These are phyloP conservation scores for Jordanella pulchra DNA, from an alignment of 2,797 vertebrate species.

Conservation along the genomic window DNA sequence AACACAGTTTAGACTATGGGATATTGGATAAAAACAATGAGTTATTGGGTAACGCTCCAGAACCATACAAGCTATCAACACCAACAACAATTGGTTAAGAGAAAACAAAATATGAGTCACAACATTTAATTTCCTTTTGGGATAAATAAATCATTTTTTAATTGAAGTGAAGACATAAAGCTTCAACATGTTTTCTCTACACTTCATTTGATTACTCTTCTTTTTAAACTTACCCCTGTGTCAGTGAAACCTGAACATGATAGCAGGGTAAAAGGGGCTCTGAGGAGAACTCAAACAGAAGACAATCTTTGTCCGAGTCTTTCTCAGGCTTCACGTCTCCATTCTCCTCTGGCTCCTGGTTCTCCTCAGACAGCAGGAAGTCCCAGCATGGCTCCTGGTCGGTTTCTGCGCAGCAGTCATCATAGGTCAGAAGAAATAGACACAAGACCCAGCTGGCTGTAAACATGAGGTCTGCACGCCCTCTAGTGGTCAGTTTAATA, in stretches of 20 bases:
- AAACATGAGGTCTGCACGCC: constrained; percentile 29
- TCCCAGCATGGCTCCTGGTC: constrained; percentile 90
- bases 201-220: not conserved
- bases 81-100: too few species aligned
- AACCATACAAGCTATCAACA: not conserved
- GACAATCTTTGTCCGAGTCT: constrained; percentile 87
- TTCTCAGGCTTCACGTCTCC: constrained; percentile 78
- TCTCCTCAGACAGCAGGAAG: constrained; percentile 88
- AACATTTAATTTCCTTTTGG: too few species aligned
- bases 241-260: constrained; percentile 93
- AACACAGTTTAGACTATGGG: not conserved
- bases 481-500: constrained; percentile 62
- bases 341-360: constrained; percentile 84
- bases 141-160: too few species aligned
- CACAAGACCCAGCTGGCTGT: not conserved
- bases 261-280: constrained; percentile 94
- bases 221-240: constrained; percentile 86
- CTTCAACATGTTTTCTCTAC: not conserved
- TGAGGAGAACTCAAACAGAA: constrained; percentile 96
- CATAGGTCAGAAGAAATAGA: constrained; percentile 32
- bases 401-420: constrained; percentile 80
- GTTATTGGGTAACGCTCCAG: too few species aligned
- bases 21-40: not conserved
- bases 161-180: not conserved
- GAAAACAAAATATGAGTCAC: too few species aligned